These are phyloP conservation scores for Synanthedon vespiformis DNA, from an alignment of 2,888 invertebrate species.

Conservation along the genomic window DNA sequence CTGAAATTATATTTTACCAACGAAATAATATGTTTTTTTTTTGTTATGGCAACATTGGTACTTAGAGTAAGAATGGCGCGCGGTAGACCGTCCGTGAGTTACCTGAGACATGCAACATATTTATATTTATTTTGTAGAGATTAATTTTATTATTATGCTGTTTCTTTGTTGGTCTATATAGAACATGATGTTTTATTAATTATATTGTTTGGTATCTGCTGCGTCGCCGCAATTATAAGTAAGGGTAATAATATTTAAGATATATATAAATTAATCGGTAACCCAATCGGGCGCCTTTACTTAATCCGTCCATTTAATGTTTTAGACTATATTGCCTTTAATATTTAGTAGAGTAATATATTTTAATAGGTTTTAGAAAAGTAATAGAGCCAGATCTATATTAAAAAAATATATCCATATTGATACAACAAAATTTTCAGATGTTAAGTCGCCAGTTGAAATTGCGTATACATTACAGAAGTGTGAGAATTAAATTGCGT, in stretches of 20 bases:
- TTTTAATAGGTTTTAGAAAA: conserved; percentile 60
- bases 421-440: too few relatives aligned
- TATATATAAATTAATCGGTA: conserved; percentile 67
- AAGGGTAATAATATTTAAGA: conserved; percentile 33
- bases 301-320: conserved; percentile 69
- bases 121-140: conserved; percentile 48
- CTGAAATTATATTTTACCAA: conserved; percentile 67
- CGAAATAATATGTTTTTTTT: conserved; percentile 54
- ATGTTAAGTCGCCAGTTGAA: too few relatives aligned
- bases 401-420: too few relatives aligned
- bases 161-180: conserved; percentile 57
- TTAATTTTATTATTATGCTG: conserved; percentile 45
- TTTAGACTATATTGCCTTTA: conserved; percentile 64
- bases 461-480: too few relatives aligned
- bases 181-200: conserved; percentile 35
- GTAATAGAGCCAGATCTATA: conserved; percentile 43
- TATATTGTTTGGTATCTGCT: conserved; percentile 33
- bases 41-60: conserved; percentile 47
- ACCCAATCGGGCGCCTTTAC: conserved; percentile 67
- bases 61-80: conserved; percentile 31
- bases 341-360: conserved; percentile 71
- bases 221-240: conserved; percentile 38
- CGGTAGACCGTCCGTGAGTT: conserved; percentile 57
- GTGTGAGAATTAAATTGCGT: too few relatives aligned
- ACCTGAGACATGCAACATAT: conserved; percentile 58